Conservation (phyloP, 2,113 vertebrate genomes). For the Cavia porcellus region DNA sequence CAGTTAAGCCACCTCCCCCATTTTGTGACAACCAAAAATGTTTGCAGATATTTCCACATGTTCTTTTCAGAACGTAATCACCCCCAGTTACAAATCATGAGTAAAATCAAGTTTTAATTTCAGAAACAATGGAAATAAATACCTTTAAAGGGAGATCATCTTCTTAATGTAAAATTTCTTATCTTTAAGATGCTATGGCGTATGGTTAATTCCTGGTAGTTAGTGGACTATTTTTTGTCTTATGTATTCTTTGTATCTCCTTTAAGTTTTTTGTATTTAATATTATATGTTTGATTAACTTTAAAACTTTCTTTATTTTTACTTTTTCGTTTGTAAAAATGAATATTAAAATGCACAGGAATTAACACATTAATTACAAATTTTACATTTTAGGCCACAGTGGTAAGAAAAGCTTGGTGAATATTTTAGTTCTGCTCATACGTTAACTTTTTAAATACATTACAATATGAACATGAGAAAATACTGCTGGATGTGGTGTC, state of each 20-base stretch:
- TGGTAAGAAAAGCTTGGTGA: constrained; percentile 38
- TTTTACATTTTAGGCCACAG: constrained; percentile 74
- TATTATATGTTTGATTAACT: neutral
- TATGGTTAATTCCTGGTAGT: neutral
- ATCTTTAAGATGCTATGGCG: neutral
- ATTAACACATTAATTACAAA: constrained; percentile 81
- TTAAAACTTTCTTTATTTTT: neutral
- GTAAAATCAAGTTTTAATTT: neutral
- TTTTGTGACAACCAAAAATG: neutral
- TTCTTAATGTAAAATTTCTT: neutral
- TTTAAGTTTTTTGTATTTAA: neutral
- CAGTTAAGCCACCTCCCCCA: neutral
- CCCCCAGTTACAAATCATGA: neutral
- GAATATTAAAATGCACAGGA: constrained; percentile 81
- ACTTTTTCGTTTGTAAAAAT: constrained; percentile 76
- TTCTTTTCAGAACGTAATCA: neutral
- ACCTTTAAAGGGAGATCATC: neutral
- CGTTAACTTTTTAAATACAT: constrained; percentile 46
- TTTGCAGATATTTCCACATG: neutral
- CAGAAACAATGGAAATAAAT: neutral
- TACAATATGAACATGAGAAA: constrained; percentile 17
- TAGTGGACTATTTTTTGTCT: neutral
- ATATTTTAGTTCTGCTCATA: constrained; percentile 38
- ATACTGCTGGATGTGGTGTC: neutral
- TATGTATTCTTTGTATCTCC: neutral